Evolutionary conservation across 53 echinoderm and acorn worm species (phyloP).

Genomic region (Luidia sarsii): DNA sequence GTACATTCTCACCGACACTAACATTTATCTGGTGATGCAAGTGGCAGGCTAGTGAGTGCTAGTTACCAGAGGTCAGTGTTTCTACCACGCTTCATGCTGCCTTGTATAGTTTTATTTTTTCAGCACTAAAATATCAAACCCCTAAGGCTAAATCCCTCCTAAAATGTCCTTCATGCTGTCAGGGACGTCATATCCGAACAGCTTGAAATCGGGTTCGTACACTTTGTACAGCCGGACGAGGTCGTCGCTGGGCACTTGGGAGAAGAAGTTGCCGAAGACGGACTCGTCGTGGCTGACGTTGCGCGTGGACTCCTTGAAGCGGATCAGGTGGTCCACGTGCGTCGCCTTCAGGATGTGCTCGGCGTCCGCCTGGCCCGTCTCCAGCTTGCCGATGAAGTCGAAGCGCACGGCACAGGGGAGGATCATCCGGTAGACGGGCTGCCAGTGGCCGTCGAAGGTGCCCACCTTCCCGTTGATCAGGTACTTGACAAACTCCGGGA

Average conservation of each 20-base stretch:
- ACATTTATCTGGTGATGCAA: too few relatives aligned
- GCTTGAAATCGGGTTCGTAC: constrained; percentile 67
- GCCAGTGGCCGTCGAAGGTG: constrained; percentile 75
- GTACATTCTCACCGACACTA: too few relatives aligned
- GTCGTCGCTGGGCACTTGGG: constrained; percentile 51
- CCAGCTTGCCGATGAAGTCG: constrained; percentile 80
- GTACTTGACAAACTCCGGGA: constrained; percentile 73
- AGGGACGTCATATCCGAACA: constrained; percentile 75
- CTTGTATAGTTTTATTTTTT: too few relatives aligned
- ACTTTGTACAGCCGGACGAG: constrained; percentile 61
- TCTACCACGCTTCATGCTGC: too few relatives aligned
- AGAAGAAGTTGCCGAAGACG: constrained; percentile 62
- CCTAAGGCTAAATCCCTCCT: too few relatives aligned
- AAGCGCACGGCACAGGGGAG: constrained; percentile 72
- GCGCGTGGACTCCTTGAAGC: constrained; percentile 54
- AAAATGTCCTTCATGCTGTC: constrained; percentile 31
- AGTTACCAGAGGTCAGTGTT: too few relatives aligned
- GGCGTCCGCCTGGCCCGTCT: constrained; percentile 68
- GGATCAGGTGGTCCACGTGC: constrained; percentile 69
- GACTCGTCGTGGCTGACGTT: constrained; percentile 69
- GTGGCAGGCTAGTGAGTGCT: too few relatives aligned
- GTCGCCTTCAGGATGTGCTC: constrained; percentile 65
- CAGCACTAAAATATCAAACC: too few relatives aligned
- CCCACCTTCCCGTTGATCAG: constrained; percentile 38
- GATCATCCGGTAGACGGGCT: constrained; percentile 74